Evolutionary conservation across 2,113 vertebrate species (phyloP).

Genomic region (Sus scrofa): T2T-Sscrofa CM000823.6:36428501-36429000

Average conservation of each 20-base stretch:
- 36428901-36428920: background rate
- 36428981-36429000: background rate
- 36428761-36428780: background rate
- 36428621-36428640: background rate
- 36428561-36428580: background rate
- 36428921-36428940: background rate
- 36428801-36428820: background rate
- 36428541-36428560: background rate
- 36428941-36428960: background rate
- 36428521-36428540: conserved; percentile 21
- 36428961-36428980: background rate
- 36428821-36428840: background rate
- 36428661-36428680: background rate
- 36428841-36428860: background rate
- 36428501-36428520: background rate
- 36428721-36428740: conserved; percentile 6
- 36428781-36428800: background rate
- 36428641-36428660: background rate
- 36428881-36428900: background rate
- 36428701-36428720: background rate
- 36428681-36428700: conserved; percentile 38
- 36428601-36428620: background rate
- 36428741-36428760: background rate
- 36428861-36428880: background rate
- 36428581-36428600: background rate